phyloP scores from a whole-genome alignment of 64 coral and sea anemone genomes.

The Porites australiensis region DNA sequence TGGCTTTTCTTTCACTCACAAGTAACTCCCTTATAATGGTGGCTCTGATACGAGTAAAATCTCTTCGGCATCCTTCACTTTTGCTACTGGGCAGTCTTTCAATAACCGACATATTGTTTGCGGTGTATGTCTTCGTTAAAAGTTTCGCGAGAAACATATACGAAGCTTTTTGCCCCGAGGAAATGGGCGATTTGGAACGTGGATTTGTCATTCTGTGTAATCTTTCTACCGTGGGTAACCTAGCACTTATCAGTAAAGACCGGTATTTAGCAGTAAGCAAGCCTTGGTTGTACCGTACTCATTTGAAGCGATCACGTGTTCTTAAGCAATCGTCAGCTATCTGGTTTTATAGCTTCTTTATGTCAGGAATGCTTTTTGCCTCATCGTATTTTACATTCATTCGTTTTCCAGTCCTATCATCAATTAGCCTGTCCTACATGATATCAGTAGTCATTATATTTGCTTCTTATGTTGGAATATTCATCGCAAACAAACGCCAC shows the following conservation, averaged over 20 bases:
- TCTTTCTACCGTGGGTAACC: neutral
- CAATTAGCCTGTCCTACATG: neutral
- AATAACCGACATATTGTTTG: neutral
- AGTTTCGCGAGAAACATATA: neutral
- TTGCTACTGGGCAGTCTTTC: neutral
- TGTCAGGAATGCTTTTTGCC: neutral
- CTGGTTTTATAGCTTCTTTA: neutral
- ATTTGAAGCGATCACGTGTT: neutral
- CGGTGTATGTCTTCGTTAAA: neutral
- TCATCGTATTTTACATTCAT: neutral
- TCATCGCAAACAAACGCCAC: neutral
- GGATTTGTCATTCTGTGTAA: neutral
- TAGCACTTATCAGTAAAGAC: neutral
- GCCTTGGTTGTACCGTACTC: neutral
- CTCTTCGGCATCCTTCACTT: neutral
- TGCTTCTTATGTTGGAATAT: slow-evolving; percentile 7
- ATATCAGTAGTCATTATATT: neutral
- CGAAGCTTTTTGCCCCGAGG: neutral
- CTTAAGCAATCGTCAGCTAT: neutral
- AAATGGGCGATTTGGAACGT: neutral
- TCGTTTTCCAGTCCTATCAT: neutral
- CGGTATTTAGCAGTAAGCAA: neutral
- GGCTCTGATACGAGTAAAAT: neutral
- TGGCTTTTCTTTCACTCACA: neutral
- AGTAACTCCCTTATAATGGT: neutral